Evolutionary conservation across 2,797 vertebrate species (phyloP), one percentile per base, ranked within the genome.

Genomic region (Sciaenops ocellatus): DNA sequence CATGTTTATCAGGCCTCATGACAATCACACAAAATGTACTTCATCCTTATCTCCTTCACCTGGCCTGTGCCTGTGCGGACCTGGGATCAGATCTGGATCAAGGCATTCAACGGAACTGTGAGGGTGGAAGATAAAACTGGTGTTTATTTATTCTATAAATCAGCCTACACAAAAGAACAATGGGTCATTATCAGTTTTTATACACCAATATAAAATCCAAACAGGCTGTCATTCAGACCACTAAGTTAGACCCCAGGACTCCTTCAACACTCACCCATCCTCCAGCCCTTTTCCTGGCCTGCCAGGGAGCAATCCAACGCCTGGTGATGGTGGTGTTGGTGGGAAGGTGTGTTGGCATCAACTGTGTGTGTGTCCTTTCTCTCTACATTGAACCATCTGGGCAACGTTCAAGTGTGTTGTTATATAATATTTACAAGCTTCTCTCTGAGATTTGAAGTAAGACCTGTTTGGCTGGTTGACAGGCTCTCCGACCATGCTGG

Each of bases 401-500:
- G 52, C 66, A 78, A 67, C n/a, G 78, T 81, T 85, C 86, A 90
- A 79, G 52, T 72, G 69, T 52, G 64, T 9, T 26, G 69, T 90
- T 90, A 90, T 84, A 79, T 78, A 90, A 91, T 81, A 87, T 85
- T 83, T 74, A 79, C 82, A 81, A 55, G 72, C 80, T 74, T 72
- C 68, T 70, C 70, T 46, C 48, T 62, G 65, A 68, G 66, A 69
- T 66, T 8, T 60, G 51, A 66, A 59, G 66, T 34, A 9, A 54
- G 77, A 80, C 71, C 78, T 61, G 79, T 80, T 76, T 56, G 63
- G 41, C 80, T 28, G 76, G 8, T 68, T 34, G 66, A 28, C 44
- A 59, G 41, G 26, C 30, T 52, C 71, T 67, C 52, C 42, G 17
- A 57, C 22, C 65, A 68, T n/a, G 61, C 18, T 60, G 65, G 20